phyloP scores from a whole-genome alignment of 2,888 invertebrate genomes.

The Drosophila neonasuta region DNA sequence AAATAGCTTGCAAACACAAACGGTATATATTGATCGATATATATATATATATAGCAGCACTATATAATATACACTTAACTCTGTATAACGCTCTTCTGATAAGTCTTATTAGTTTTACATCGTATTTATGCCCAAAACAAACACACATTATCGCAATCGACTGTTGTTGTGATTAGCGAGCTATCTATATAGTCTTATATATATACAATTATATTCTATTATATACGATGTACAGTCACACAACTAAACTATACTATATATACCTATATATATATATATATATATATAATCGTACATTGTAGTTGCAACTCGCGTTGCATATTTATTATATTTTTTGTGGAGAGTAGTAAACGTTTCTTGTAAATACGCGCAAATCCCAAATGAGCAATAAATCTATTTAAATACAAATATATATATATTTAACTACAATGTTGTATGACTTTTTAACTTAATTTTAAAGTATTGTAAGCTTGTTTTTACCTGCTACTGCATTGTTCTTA shows the following conservation, averaged over 20 bases:
- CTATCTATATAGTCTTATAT: constrained; percentile 30
- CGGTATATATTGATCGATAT: constrained; percentile 23
- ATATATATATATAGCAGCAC: constrained; percentile 16
- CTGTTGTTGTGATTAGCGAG: constrained; percentile 23
- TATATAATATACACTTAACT: constrained; percentile 22
- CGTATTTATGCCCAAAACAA: constrained; percentile 29
- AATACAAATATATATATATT: constrained; percentile 24
- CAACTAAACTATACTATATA: constrained; percentile 10
- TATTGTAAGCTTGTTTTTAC: no score
- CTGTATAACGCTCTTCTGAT: constrained; percentile 27
- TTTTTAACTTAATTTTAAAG: constrained; percentile 5
- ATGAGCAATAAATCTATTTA: constrained; percentile 65
- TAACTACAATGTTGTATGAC: constrained; percentile 11
- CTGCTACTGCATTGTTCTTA: no score
- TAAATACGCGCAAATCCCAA: constrained; percentile 65
- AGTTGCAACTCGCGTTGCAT: constrained; percentile 22
- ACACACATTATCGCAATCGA: constrained; percentile 8
- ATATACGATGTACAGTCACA: constrained; percentile 15
- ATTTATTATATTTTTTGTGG: constrained; percentile 29
- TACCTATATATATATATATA: constrained; percentile 8
- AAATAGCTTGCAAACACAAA: constrained; percentile 34
- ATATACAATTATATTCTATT: constrained; percentile 9
- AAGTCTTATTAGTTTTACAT: constrained; percentile 47
- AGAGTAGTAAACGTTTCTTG: constrained; percentile 41
- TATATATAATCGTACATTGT: constrained; percentile 12